A percentile compares a stretch with the other conserved stretches of the same genome.
phyloP scores from a whole-genome alignment of 2,113 vertebrate species.

The Balaenoptera acutorostrata region DNA sequence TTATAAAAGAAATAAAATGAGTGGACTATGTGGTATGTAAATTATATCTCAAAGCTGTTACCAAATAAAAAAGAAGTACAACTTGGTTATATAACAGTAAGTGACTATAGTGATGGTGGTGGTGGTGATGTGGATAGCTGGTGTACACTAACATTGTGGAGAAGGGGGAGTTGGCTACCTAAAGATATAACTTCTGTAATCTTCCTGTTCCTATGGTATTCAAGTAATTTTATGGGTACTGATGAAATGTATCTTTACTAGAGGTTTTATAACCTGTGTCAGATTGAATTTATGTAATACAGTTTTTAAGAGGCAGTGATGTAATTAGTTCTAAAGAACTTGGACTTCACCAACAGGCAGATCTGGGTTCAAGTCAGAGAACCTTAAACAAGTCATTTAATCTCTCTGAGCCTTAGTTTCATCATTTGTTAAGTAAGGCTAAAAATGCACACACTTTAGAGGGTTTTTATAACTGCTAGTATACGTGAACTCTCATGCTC shows the following conservation, averaged over 20 bases:
- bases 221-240: neutral
- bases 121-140: neutral
- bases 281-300: neutral
- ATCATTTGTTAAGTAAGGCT: constrained; percentile 20
- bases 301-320: constrained; percentile 3
- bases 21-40: neutral
- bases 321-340: neutral
- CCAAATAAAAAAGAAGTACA: neutral
- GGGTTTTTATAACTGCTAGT: neutral
- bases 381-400: neutral
- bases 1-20: constrained; percentile 24
- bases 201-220: neutral
- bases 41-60: constrained; percentile 23
- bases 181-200: neutral
- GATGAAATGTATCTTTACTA: neutral
- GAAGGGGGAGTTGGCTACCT: neutral
- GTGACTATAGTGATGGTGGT: neutral
- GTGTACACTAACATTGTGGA: neutral
- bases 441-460: neutral
- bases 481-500: neutral
- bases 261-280: neutral
- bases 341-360: neutral
- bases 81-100: neutral
- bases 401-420: neutral
- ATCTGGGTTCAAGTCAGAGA: neutral